Evolutionary conservation across 2,888 invertebrate species (phyloP).

Genomic region (Trimorus sp.): DNA sequence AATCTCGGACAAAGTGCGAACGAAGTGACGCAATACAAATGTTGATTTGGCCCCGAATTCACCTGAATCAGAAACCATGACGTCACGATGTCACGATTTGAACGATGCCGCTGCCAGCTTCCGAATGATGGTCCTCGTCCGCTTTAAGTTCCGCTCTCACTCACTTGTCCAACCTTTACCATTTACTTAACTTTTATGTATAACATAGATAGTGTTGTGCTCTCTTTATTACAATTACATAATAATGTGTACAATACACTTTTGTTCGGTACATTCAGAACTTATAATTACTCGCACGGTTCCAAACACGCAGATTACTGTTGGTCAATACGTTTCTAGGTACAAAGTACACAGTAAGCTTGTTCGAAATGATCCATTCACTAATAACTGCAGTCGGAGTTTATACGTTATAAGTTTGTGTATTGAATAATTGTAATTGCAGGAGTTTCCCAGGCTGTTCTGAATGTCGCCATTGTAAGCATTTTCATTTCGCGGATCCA

Average conservation of each 20-base stretch:
- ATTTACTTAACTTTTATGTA: conserved; percentile 52
- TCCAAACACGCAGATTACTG: conserved; percentile 42
- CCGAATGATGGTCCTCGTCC: conserved; percentile 70
- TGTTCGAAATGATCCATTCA: conserved; percentile 33
- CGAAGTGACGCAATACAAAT: conserved; percentile 73
- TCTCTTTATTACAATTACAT: conserved; percentile 65
- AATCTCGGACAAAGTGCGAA: conserved; percentile 2
- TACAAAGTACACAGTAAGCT: conserved; percentile 37
- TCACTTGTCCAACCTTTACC: conserved; percentile 71
- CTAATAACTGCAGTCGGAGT: conserved; percentile 24
- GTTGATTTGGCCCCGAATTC: conserved; percentile 81
- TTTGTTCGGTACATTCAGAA: conserved; percentile 50
- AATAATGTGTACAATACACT: conserved; percentile 52
- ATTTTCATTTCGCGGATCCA: not conserved
- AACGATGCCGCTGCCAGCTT: conserved; percentile 72
- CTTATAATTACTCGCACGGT: conserved; percentile 31
- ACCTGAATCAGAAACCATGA: conserved; percentile 80
- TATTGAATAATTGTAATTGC: not conserved
- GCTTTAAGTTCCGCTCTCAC: conserved; percentile 72
- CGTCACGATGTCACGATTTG: conserved; percentile 72
- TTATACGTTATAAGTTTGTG: conserved; percentile 15
- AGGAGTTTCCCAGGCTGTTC: conserved; percentile 18
- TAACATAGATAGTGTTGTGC: conserved; percentile 36
- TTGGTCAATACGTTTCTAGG: conserved; percentile 9
- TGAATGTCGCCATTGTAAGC: not conserved